A percentile compares a stretch with the other conserved stretches of the same genome.
phyloP scores from a whole-genome alignment of 2,797 vertebrate species.

The Lophius americanus region DNA sequence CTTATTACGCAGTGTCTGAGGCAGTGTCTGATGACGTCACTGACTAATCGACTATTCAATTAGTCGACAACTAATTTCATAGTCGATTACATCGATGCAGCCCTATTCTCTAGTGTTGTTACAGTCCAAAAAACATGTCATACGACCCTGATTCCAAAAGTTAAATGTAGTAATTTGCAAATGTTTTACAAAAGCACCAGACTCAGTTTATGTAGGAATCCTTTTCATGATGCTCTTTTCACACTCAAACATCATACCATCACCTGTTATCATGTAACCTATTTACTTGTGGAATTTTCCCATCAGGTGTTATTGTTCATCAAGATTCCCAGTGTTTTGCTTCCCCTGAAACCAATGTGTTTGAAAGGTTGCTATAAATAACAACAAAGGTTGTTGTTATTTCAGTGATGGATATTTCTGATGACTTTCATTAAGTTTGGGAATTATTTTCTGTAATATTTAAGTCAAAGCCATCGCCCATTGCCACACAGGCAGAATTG shows the following conservation, averaged over 20 bases:
- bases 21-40: too few relatives aligned
- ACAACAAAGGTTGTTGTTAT: background rate
- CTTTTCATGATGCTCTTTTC: background rate
- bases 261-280: background rate
- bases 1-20: too few relatives aligned
- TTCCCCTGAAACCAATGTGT: too few relatives aligned
- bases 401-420: conserved; percentile 12
- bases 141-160: too few relatives aligned
- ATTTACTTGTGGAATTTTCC: too few relatives aligned
- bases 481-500: conserved; percentile 25
- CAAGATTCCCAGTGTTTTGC: too few relatives aligned
- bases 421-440: background rate
- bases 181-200: too few relatives aligned
- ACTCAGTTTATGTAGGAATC: background rate
- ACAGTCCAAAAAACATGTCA: background rate
- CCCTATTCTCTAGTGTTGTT: background rate
- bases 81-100: background rate
- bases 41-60: too few relatives aligned
- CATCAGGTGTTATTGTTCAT: too few relatives aligned
- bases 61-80: too few relatives aligned
- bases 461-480: background rate
- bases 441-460: background rate
- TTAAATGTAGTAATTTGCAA: too few relatives aligned
- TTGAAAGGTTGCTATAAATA: too few relatives aligned
- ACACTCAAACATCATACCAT: background rate